These are phyloP conservation scores for Stomatorhinus ivindoensis DNA, from an alignment of 2,113 vertebrate species.

Conservation along the genomic window DNA sequence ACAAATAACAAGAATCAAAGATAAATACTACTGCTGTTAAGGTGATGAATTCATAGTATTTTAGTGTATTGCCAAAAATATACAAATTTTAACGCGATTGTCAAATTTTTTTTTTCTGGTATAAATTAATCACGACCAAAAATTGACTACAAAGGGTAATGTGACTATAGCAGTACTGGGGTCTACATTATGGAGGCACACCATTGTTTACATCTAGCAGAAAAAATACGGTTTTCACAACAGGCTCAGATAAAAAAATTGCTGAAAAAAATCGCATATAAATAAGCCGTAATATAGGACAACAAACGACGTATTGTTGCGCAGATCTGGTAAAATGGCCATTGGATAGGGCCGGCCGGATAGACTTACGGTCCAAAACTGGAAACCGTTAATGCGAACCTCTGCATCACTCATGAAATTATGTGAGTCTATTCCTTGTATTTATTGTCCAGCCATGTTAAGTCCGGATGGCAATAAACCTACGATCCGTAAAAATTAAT, in stretches of 20 bases:
- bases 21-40: background rate
- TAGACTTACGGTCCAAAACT: background rate
- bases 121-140: background rate
- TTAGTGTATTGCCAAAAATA: background rate
- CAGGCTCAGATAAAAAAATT: background rate
- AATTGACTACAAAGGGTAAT: background rate
- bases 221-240: background rate
- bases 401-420: constrained; percentile 1
- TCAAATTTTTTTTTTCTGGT: background rate
- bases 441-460: background rate
- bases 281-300: background rate
- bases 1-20: background rate
- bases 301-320: background rate
- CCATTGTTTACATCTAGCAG: background rate
- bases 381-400: constrained; percentile 10
- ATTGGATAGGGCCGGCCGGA: background rate
- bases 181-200: background rate
- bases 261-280: background rate
- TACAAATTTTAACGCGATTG: background rate
- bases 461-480: background rate
- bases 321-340: background rate
- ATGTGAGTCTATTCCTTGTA: background rate
- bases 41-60: background rate
- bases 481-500: background rate
- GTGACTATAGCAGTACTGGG: background rate